phyloP scores from a whole-genome alignment of 2,797 vertebrate genomes.

The Neopelma chrysocephalum region DNA sequence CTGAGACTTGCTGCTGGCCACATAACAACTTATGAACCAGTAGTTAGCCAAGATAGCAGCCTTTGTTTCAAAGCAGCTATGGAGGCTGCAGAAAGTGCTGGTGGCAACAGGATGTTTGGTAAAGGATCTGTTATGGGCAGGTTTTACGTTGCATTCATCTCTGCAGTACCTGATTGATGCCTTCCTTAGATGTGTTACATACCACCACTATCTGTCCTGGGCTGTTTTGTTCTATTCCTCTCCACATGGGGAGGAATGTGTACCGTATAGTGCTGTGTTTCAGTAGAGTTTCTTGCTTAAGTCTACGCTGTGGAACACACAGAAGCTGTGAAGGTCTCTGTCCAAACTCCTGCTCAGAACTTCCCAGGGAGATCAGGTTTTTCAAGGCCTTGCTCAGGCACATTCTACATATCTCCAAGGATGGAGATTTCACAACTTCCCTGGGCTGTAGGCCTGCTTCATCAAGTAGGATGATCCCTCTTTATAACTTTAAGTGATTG shows the following conservation, averaged over 20 bases:
- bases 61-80: neutral
- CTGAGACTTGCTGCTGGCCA: neutral
- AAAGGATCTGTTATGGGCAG: neutral
- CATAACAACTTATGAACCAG: neutral
- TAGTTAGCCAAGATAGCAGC: neutral
- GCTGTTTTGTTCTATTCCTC: neutral
- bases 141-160: neutral
- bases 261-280: neutral
- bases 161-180: neutral
- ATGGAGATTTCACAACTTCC: constrained; percentile 29
- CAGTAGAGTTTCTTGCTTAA: neutral
- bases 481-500: constrained; percentile 30
- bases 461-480: constrained; percentile 38
- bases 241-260: neutral
- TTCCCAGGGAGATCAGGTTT: neutral
- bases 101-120: neutral
- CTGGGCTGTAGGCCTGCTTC: constrained; percentile 43
- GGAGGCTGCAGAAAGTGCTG: neutral
- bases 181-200: neutral
- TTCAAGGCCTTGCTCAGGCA: neutral
- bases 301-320: neutral
- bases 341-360: neutral
- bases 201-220: neutral
- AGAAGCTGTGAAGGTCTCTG: neutral
- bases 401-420: neutral